A percentile compares a stretch with the other conserved stretches of the same genome.
Evolutionary conservation across 2,113 vertebrate species (phyloP).

Genomic region (Falcunculus frontatus): DNA sequence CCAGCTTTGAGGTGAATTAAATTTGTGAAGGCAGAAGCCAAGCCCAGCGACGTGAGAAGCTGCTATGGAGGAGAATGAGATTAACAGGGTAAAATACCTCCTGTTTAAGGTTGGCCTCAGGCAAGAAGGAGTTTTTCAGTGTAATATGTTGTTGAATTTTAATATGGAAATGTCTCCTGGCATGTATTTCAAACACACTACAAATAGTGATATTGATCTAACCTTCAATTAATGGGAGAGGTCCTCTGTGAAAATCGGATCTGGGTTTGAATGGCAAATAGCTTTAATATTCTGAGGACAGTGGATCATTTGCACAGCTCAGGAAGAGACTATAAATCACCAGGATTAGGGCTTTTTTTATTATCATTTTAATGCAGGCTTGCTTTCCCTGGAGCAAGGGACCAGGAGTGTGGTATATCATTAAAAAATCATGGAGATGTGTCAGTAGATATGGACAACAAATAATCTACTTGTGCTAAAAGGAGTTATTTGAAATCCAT

Average conservation of each 20-base stretch:
- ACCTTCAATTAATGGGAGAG: background rate
- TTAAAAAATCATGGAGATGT: background rate
- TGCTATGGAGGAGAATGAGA: background rate
- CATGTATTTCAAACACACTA: background rate
- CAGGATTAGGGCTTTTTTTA: background rate
- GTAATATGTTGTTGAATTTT: conserved; percentile 3
- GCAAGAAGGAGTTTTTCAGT: background rate
- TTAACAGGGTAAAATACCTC: background rate
- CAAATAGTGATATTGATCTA: background rate
- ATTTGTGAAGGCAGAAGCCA: background rate
- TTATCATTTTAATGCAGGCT: background rate
- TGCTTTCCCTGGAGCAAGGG: background rate
- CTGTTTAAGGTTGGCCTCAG: background rate
- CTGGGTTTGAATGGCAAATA: background rate
- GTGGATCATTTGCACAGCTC: background rate
- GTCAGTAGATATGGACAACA: background rate
- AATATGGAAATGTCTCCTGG: conserved; percentile 19
- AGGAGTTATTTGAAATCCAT: background rate
- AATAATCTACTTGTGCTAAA: background rate
- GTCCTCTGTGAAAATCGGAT: background rate
- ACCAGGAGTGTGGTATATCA: background rate
- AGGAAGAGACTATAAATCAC: background rate
- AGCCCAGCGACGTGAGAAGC: background rate
- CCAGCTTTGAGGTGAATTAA: background rate
- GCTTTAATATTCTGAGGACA: background rate